Evolutionary conservation across 2,113 vertebrate genomes (phyloP).

Genomic region (Pyxicephalus adspersus): DNA sequence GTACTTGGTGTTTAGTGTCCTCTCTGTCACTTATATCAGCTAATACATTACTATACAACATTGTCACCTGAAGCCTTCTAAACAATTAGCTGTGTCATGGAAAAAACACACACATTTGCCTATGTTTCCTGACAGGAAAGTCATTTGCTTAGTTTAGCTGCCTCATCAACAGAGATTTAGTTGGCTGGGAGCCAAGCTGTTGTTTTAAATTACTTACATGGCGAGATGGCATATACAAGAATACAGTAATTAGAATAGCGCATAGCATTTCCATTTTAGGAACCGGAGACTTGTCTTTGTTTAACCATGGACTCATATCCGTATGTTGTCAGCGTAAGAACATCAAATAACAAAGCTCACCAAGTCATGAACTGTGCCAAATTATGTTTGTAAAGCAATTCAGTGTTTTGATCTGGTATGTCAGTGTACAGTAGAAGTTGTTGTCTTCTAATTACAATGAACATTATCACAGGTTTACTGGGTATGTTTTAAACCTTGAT

Average conservation of each 20-base stretch:
- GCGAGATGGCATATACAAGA: constrained; percentile 33
- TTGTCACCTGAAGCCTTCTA: constrained; percentile 64
- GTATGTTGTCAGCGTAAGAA: constrained; percentile 3
- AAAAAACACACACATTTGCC: constrained; percentile 68
- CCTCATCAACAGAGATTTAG: constrained; percentile 44
- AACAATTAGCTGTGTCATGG: constrained; percentile 65
- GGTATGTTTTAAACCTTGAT: too few relatives aligned
- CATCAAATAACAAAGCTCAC: constrained; percentile 15
- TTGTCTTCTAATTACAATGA: too few relatives aligned
- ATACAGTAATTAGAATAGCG: constrained; percentile 35
- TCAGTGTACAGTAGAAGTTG: too few relatives aligned
- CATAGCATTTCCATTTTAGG: constrained; percentile 52
- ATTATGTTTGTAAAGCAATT: not conserved
- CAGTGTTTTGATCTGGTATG: not conserved
- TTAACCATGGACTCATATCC: constrained; percentile 17
- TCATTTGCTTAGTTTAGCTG: constrained; percentile 67
- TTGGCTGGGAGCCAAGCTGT: constrained; percentile 27
- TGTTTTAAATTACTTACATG: constrained; percentile 7
- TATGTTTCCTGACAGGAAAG: constrained; percentile 70
- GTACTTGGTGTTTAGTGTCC: not conserved
- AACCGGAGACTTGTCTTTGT: constrained; percentile 38
- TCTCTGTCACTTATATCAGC: not conserved
- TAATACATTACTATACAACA: not conserved
- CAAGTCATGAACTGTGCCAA: not conserved
- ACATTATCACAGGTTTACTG: too few relatives aligned